A percentile compares a stretch with the other conserved stretches of the same genome.
Conservation (phyloP, 2,113 vertebrate species). For the Mustela nigripes region DNA sequence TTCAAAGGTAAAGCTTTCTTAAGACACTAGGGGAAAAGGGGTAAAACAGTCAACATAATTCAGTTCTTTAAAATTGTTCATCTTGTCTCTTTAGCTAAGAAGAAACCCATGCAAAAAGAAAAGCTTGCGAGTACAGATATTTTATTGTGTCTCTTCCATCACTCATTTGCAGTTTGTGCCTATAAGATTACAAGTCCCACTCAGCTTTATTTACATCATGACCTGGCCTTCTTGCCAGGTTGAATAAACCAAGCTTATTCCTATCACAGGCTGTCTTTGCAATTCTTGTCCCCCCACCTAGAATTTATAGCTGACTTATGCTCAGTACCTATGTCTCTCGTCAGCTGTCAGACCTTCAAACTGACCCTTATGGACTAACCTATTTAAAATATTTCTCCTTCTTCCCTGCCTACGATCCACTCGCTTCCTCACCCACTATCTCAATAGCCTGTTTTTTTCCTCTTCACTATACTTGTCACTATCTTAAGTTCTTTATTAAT, state of each 20-base stretch:
- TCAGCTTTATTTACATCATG: not conserved
- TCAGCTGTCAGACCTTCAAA: not conserved
- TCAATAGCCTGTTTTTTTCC: not conserved
- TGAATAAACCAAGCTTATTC: not conserved
- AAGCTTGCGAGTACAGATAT: not conserved
- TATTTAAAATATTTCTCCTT: constrained; percentile 8
- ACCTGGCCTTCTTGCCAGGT: not conserved
- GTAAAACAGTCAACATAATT: constrained; percentile 45
- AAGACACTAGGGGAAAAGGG: not conserved
- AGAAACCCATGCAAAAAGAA: not conserved
- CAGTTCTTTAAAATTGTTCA: constrained; percentile 18
- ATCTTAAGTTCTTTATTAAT: not conserved
- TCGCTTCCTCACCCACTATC: not conserved
- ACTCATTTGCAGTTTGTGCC: constrained; percentile 6
- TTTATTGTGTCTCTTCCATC: constrained; percentile 11
- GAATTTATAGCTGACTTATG: constrained; percentile 11
- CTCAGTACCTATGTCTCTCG: not conserved
- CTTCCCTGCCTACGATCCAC: not conserved
- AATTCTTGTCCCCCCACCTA: not conserved
- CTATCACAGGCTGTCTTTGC: not conserved
- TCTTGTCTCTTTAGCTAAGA: not conserved
- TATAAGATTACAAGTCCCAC: not conserved
- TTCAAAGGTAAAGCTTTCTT: not conserved
- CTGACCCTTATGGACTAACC: not conserved
- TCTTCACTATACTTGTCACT: not conserved